Base-by-base conservation (phyloP, 64 coral and sea anemone species). In the Cladopsammia gracilis region DNA sequence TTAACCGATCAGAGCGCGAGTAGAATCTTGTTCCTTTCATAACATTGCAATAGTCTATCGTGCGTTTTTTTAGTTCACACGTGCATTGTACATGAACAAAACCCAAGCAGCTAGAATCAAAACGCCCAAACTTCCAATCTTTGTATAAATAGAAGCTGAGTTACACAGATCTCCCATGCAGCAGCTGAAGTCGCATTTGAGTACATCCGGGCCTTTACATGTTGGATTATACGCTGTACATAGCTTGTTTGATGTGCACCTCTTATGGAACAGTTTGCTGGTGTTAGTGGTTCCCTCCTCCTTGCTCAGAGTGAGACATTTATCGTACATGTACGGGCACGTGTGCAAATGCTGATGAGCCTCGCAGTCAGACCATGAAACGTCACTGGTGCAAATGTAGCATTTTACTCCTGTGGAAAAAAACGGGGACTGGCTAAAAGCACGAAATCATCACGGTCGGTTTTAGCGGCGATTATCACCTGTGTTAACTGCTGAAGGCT, bases 141-240 rank as follows among this genome's bases (percentile, higher is more conserved):
- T 9, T 6, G 18, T 9, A 24, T 47, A n/a, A 67, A 6, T 34
- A 6, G 61, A 64, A 9, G 45, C 80, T 43, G 62, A 20, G 44
- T 84, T 84, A 24, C 80, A 84, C 19, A 24, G 12, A 51, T 84
- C 80, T 7, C 80, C 80, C 80, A 84, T 84, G 11, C 80, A 84
- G 45, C 80, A 84, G 45, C 80, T 84, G 11, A 84, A 84, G 44
- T 84, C 80, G 18, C 78, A 82, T 16, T 82, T 82, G 14, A 82
- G 19, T 6, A 84, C 80, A 84, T 84, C 80, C 43, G 19, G 43
- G 19, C 80, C 60, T 13, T 84, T 48, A 19, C 62, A 84, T 50
- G 42, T 84, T 48, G 80, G 80, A 68, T 84, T 84, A 20, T 84
- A 84, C 4, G 80, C 80, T n/a, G 80, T 84, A 23, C 62, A 84